These are phyloP conservation scores for Nicator chloris DNA, from an alignment of 2,113 vertebrate species.

Conservation along the genomic window DNA sequence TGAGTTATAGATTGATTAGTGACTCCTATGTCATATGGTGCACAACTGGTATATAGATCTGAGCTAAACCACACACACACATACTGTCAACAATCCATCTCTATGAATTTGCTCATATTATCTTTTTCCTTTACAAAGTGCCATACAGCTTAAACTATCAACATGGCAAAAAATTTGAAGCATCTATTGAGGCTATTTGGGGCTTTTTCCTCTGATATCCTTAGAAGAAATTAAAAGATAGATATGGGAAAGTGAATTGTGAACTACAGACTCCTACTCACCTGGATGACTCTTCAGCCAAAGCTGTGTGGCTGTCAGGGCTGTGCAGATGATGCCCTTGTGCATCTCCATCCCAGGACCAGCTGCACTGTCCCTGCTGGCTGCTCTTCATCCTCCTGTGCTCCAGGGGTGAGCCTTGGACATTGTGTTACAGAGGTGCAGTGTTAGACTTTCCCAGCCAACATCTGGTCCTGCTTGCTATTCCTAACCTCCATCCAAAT, in stretches of 20 bases:
- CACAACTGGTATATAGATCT: not conserved
- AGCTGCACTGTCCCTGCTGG: not conserved
- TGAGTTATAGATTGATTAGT: not conserved
- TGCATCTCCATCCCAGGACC: not conserved
- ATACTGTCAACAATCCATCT: not conserved
- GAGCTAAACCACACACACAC: not conserved
- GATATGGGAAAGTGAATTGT: not conserved
- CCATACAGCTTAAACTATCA: not conserved
- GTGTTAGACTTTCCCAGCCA: not conserved
- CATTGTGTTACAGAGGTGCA: not conserved
- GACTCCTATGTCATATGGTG: not conserved
- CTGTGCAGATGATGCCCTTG: not conserved
- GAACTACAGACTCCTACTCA: not conserved
- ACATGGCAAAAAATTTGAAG: not conserved
- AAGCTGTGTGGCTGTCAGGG: not conserved
- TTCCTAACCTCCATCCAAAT: not conserved
- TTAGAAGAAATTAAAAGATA: not conserved
- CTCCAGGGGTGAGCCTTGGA: not conserved
- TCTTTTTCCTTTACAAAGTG: not conserved
- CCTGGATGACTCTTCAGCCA: not conserved
- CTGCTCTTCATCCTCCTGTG: not conserved
- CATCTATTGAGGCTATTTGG: not conserved
- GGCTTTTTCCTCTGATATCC: too few relatives aligned
- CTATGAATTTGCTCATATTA: not conserved
- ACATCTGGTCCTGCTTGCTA: not conserved